Evolutionary conservation across 2,888 invertebrate species (phyloP).

Genomic region (Girardia tigrina): DNA sequence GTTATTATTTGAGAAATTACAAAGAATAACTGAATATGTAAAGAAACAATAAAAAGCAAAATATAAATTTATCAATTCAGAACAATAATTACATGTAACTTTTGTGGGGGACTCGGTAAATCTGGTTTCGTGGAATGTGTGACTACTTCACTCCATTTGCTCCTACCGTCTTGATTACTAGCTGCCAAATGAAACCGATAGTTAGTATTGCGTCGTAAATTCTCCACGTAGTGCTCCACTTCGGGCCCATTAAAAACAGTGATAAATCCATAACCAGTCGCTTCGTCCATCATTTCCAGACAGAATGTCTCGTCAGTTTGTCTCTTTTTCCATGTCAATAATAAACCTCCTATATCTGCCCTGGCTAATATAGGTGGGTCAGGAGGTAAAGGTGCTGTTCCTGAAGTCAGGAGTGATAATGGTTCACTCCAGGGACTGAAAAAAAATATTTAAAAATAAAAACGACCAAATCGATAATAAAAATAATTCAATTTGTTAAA

Average conservation of each 20-base stretch:
- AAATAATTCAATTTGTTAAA: too few relatives aligned
- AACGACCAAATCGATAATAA: too few relatives aligned
- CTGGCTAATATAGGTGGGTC: constrained; percentile 64
- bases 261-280: constrained; percentile 64
- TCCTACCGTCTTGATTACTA: constrained; percentile 68
- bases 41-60: too few relatives aligned
- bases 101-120: constrained; percentile 63
- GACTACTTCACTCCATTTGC: constrained; percentile 68
- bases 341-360: constrained; percentile 65
- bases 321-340: constrained; percentile 63
- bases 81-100: constrained; percentile 54
- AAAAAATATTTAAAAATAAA: constrained; percentile 34
- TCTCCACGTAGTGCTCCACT: constrained; percentile 58
- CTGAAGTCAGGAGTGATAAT: constrained; percentile 58
- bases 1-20: too few relatives aligned
- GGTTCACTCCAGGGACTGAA: constrained; percentile 48
- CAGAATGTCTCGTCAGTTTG: constrained; percentile 67
- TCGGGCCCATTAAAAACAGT: constrained; percentile 68
- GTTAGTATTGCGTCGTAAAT: constrained; percentile 62
- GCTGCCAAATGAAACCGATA: constrained; percentile 70
- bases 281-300: constrained; percentile 64
- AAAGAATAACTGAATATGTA: too few relatives aligned
- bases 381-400: constrained; percentile 66
- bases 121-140: constrained; percentile 66
- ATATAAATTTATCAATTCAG: too few relatives aligned